Base-by-base conservation (phyloP, 2,113 vertebrate species). In the Amphiprion percula region DNA sequence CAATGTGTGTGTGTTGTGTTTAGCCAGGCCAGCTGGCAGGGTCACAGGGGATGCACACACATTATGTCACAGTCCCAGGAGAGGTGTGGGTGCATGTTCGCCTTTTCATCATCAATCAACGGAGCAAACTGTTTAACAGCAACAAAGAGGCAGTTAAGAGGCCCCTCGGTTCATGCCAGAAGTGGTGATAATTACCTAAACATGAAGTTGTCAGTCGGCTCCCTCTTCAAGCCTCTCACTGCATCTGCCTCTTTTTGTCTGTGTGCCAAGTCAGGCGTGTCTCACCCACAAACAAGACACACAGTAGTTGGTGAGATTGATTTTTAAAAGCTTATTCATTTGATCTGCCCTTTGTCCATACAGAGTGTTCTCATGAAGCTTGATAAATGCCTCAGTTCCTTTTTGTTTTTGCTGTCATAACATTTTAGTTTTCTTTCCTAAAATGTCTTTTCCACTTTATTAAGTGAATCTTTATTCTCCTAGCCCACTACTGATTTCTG, bases 151-250 rank as follows among this genome's bases (percentile, higher is more conserved):
- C 89, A 61, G 82, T 81, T 88, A 86, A 91, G 88, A 90, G 87
- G 86, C 79, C 85, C 85, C 81, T 81, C 73, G 11, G 80, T 70
- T 90, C 90, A 79, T 86, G 89, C 88, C 90, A 90, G 89, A 87
- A 92, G 87, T 93, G 91, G 83, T 92, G 93, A 94, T 94, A 94
- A 94, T 94, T 93, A 93, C 91, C 93, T 79, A 90, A 91, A 93
- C 92, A 94, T 93, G 90, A 91, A 92, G 91, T 92, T 94, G 90
- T 92, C 92, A 92, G 76, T 84, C 87, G 63, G 62, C 68, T 56
- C 75, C 76, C 83, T 79, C 80, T 47, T 53, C 63, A 19, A 37
- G 50, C 68, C 62, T 62, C 69, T 66, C 59, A n/a, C 74, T 26
- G 74, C 87, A 87, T 88, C 86, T 91, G 89, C 83, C 85, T 73